phyloP scores from a whole-genome alignment of 2,797 vertebrate species.

The Hypotaenidia philippensis region DNA sequence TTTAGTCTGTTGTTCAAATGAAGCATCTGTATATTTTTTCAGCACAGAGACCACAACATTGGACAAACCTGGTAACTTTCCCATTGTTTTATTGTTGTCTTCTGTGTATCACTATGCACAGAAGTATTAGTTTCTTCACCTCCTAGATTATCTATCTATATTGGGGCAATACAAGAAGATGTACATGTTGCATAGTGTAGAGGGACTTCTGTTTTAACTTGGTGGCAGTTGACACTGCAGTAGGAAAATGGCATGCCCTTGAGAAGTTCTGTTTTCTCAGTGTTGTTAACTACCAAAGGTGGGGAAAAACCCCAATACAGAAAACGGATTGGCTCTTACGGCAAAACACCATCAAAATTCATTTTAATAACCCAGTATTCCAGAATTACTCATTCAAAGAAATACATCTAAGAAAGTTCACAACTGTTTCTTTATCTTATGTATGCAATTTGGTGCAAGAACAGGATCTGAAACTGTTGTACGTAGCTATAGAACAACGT shows the following conservation, averaged over 20 bases:
- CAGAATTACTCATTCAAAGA: background rate
- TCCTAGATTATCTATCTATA: background rate
- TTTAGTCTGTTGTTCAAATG: background rate
- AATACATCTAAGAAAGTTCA: background rate
- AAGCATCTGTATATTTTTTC: background rate
- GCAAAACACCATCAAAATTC: background rate
- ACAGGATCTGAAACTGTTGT: background rate
- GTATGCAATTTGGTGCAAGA: background rate
- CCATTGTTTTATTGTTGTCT: background rate
- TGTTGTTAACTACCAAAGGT: background rate
- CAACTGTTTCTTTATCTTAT: background rate
- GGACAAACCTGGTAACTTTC: background rate
- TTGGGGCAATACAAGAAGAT: background rate
- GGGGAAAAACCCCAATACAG: fast-evolving
- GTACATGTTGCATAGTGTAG: background rate
- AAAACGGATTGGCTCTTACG: background rate
- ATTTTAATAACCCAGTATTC: background rate
- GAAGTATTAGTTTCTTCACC: background rate
- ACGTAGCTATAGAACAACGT: background rate
- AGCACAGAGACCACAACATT: background rate
- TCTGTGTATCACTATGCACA: background rate
- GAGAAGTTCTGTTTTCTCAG: background rate
- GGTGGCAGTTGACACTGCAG: background rate
- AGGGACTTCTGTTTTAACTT: background rate
- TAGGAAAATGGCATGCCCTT: background rate